Evolutionary conservation across 92 coral and sea anemone genomes (phyloP).

Genomic region (Micromussa lordhowensis): DNA sequence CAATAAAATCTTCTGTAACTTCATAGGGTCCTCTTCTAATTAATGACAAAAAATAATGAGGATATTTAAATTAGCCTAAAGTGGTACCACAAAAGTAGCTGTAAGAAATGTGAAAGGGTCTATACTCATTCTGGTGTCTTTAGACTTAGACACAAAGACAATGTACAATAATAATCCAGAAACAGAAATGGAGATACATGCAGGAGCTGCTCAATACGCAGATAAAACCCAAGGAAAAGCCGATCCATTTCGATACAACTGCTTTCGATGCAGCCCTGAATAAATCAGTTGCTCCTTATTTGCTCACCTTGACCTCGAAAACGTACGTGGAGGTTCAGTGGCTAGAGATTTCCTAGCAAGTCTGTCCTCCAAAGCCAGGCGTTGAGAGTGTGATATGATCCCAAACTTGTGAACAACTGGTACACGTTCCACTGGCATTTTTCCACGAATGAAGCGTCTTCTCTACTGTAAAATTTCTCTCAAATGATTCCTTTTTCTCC

Average conservation of each 20-base stretch:
- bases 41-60: not conserved
- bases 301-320: constrained; percentile 74
- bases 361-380: constrained; percentile 81
- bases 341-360: constrained; percentile 77
- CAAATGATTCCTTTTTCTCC: not conserved
- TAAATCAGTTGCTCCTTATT: not conserved
- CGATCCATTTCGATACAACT: too few species aligned
- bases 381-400: constrained; percentile 93
- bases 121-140: too few species aligned
- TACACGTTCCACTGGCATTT: constrained; percentile 90
- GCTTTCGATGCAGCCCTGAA: too few species aligned
- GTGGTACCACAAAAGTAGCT: not conserved
- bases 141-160: too few species aligned
- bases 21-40: constrained; percentile 72
- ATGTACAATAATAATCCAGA: too few species aligned
- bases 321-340: constrained; percentile 66
- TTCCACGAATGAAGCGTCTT: not conserved
- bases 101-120: not conserved
- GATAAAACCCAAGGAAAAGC: too few species aligned
- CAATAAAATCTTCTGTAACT: constrained; percentile 87
- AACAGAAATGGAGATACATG: too few species aligned
- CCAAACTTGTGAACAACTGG: constrained; percentile 97
- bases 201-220: too few species aligned
- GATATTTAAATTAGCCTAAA: not conserved
- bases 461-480: not conserved